Evolutionary conservation across 1,140 invertebrate genomes (phyloP), one percentile per base, ranked within the genome.

Genomic region (Cyrtorhinus lividipennis): DNA sequence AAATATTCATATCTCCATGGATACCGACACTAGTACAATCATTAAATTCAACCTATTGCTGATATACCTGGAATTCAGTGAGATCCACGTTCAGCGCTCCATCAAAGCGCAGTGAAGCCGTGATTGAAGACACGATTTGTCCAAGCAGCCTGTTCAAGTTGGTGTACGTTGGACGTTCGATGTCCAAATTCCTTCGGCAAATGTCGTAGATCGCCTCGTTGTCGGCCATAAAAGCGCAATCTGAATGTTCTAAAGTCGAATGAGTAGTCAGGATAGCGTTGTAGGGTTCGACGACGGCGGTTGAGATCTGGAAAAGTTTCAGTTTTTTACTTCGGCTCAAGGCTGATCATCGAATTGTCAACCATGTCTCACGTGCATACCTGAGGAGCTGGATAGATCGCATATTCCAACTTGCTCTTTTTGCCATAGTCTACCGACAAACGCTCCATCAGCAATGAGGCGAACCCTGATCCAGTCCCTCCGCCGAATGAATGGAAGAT

Each of bases 181-280:
- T 90, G 73, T 92, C 88, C 69, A 95, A 73, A 72, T 92, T 92
- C 53, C 88, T 80, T 57, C 88, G 79, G 75, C 91, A 94, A 72
- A 94, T 92, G 71, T 94, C 90, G 67, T 92, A 94, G 70, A 94
- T 92, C 65, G 88, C 89, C 73, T 92, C 89, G 73, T 91, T 87
- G 75, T 92, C 88, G 20, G 90, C 87, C 80, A 82, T 81, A 71
- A 86, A 84, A 24, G 82, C 81, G 69, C 80, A 84, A 70, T 85
- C 83, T 1, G 81, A 81, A 68, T 85, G 80, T 67, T 85, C 80
- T 46, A 82, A 69, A 3, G 80, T 81, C 2, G 80, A 80, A 66
- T 81, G 80, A 13, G 80, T 81, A 18, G 80, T 81, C 24, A 83
- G 69, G 64, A 83, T 78, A 2, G 80, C 79, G 68, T 83, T 85